Conservation (phyloP, 2,797 vertebrate species). For the Pseudochirops cupreus region DNA sequence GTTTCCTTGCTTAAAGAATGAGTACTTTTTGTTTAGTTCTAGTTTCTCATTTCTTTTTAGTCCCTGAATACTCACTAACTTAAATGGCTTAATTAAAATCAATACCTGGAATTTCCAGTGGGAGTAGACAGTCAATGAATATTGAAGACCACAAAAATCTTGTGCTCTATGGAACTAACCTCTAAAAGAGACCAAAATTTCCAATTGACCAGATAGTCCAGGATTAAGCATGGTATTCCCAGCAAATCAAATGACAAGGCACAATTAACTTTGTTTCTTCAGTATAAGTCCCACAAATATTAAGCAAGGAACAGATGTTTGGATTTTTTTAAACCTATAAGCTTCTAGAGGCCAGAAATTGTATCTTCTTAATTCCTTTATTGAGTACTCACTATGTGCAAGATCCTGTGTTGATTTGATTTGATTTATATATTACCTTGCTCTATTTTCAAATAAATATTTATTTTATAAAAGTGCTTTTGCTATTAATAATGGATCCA, state of each 20-base stretch:
- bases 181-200: conserved; percentile 25
- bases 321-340: not conserved
- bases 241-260: not conserved
- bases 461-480: not conserved
- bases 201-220: not conserved
- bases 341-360: conserved; percentile 21
- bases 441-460: not conserved
- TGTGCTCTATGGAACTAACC: conserved; percentile 2
- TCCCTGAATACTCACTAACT: conserved; percentile 10
- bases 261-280: not conserved
- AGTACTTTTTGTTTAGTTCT: conserved; percentile 14
- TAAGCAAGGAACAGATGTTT: not conserved
- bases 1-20: not conserved
- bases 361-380: conserved; percentile 32
- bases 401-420: not conserved
- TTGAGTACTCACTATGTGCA: not conserved
- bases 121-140: conserved; percentile 22
- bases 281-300: not conserved
- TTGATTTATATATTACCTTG: conserved; percentile 43
- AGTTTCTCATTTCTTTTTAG: not conserved
- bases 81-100: conserved; percentile 21
- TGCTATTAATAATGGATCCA: not conserved
- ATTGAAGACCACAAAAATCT: conserved; percentile 6
- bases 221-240: not conserved
- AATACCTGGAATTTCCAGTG: conserved; percentile 30